These are phyloP conservation scores for Anguilla rostrata DNA, from an alignment of 2,113 vertebrate genomes.

Conservation along the genomic window DNA sequence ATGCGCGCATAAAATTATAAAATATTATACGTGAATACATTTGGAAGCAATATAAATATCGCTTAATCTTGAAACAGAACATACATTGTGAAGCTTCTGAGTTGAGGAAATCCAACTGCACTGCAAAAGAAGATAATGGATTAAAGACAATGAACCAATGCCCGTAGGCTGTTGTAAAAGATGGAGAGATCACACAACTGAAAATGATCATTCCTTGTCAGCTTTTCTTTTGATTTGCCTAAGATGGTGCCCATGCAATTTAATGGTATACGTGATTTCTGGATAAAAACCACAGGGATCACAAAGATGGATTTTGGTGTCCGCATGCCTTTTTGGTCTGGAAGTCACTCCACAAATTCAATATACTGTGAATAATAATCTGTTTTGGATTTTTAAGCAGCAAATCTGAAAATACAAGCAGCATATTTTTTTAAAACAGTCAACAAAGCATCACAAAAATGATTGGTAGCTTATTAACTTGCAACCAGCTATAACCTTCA, in stretches of 20 bases:
- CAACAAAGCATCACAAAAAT: too few relatives aligned
- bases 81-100: conserved; percentile 88
- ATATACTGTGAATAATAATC: neutral
- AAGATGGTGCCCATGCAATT: neutral
- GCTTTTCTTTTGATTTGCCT: conserved; percentile 1
- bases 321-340: too few relatives aligned
- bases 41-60: too few relatives aligned
- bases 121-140: conserved; percentile 77
- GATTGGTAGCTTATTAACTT: neutral
- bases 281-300: too few relatives aligned
- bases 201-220: neutral
- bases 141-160: conserved; percentile 50
- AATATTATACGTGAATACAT: too few relatives aligned
- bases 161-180: neutral
- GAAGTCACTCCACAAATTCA: neutral
- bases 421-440: neutral
- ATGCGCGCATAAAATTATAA: too few relatives aligned
- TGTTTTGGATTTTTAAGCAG: neutral
- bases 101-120: conserved; percentile 60
- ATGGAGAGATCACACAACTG: conserved; percentile 2
- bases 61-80: conserved; percentile 50
- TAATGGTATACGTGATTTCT: neutral
- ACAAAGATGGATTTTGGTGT: neutral
- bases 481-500: neutral
- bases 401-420: neutral